Evolutionary conservation across 2,888 invertebrate genomes (phyloP).

Genomic region (Coenonympha arcania): DNA sequence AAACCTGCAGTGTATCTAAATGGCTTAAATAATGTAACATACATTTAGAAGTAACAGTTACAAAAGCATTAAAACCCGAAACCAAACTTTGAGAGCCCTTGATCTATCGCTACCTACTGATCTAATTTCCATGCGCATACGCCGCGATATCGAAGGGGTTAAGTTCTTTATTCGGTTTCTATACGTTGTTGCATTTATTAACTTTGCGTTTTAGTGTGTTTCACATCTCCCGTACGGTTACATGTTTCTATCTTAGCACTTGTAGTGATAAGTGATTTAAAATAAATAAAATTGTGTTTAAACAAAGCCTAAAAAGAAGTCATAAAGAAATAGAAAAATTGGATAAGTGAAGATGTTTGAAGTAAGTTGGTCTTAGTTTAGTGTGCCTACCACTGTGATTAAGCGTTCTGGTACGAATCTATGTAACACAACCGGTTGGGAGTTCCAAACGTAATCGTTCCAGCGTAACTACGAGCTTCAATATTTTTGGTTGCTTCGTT

Average conservation of each 20-base stretch:
- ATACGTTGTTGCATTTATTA: constrained; percentile 66
- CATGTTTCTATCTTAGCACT: constrained; percentile 32
- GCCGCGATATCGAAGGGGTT: constrained; percentile 64
- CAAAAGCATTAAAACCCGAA: too few species aligned
- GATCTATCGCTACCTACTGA: constrained; percentile 62
- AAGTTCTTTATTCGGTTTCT: constrained; percentile 64
- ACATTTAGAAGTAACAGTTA: too few species aligned
- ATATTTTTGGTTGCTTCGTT: too few species aligned
- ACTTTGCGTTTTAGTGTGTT: constrained; percentile 65
- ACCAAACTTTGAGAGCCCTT: constrained; percentile 47
- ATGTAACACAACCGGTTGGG: too few species aligned
- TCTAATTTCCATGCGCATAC: constrained; percentile 73
- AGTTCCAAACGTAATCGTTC: too few species aligned
- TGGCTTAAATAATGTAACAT: too few species aligned
- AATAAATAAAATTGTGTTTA: not conserved
- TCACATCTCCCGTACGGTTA: constrained; percentile 56
- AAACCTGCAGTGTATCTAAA: too few species aligned
- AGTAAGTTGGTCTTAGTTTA: not conserved
- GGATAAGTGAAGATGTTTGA: not conserved
- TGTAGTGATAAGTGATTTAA: too few species aligned
- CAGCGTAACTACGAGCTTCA: too few species aligned
- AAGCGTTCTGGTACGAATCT: too few species aligned
- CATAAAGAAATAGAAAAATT: not conserved
- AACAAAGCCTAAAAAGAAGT: too few species aligned
- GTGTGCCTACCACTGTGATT: too few species aligned